Base-by-base conservation (phyloP, 2,888 invertebrate genomes). In the Halictus quadricinctus region DNA sequence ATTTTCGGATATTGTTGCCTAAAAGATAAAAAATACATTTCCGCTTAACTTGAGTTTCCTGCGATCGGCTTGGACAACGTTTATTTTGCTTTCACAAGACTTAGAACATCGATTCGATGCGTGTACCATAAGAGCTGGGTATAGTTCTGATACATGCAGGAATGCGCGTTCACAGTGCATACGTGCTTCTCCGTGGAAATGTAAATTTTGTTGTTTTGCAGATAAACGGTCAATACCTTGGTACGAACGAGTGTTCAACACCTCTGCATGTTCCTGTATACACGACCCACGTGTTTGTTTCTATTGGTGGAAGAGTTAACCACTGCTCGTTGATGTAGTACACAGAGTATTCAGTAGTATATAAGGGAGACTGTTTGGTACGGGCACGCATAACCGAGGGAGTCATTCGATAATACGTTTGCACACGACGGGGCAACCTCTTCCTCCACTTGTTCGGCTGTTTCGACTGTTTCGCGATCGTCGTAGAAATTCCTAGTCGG, bases 281-380 rank as follows among this genome's bases (percentile, higher is more conserved):
- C 54, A 41, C 72, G 48, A 70, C 80, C 86, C 84, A 88, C 89
- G 89, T 91, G 87, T 89, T 89, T 87, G 81, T 85, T 88, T 91
- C 91, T 91, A 91, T 91, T 90, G 91, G 92, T 83, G 88, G 89
- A 89, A 86, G 83, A 87, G 87, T 87, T 88, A 90, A 87, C 87
- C 86, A 85, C 86, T 89, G 83, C 50, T 77, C 88, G 90, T 87
- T 89, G 88, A 12, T 66, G 88, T 89, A 88, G 86, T 87, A 81
- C 86, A 87, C 80, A 41, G 81, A 81, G 84, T 86, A 89, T 87
- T 91, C 90, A 82, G 87, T 88, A 83, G 92, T 91, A 90, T 92
- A 92, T 92, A 92, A 92, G 92, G 90, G 91, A 91, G 87, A 81
- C 85, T 89, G 86, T 92, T 90, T 89, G 87, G 88, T 83, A 83